Evolutionary conservation across 1,140 invertebrate genomes (phyloP).

Genomic region (Hydropsyche tenuis): DNA sequence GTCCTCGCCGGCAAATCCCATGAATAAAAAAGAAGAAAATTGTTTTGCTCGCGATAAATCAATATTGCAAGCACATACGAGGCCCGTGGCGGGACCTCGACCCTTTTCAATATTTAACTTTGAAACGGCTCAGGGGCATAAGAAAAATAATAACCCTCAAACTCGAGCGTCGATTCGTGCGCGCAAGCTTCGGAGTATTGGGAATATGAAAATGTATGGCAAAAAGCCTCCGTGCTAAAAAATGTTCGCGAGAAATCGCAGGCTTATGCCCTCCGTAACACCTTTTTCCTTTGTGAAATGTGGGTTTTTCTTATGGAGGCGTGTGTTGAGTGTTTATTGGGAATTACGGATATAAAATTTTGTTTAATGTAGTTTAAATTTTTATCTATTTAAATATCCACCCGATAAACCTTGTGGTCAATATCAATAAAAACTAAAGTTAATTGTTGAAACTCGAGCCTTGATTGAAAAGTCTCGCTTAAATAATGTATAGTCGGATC

Average conservation of each 20-base stretch:
- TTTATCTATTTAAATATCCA: too few species aligned
- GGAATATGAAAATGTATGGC: too few species aligned
- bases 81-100: slow-evolving; percentile 4
- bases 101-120: slow-evolving; percentile 35
- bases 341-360: too few species aligned
- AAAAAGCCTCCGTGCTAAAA: neutral
- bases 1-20: neutral
- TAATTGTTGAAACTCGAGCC: too few species aligned
- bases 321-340: too few species aligned
- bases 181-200: neutral
- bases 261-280: neutral
- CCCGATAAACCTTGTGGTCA: too few species aligned
- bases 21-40: slow-evolving; percentile 4
- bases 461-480: too few species aligned
- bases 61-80: slow-evolving; percentile 29
- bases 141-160: slow-evolving; percentile 32
- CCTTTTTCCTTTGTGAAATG: neutral
- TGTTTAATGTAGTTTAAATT: too few species aligned
- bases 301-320: neutral
- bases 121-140: slow-evolving; percentile 25
- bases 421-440: too few species aligned
- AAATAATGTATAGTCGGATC: too few species aligned
- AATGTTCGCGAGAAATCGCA: neutral
- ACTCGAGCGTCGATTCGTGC: slow-evolving; percentile 10
- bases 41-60: slow-evolving; percentile 25